phyloP scores from a whole-genome alignment of 2,888 invertebrate genomes.

The Erebia palarica region DNA sequence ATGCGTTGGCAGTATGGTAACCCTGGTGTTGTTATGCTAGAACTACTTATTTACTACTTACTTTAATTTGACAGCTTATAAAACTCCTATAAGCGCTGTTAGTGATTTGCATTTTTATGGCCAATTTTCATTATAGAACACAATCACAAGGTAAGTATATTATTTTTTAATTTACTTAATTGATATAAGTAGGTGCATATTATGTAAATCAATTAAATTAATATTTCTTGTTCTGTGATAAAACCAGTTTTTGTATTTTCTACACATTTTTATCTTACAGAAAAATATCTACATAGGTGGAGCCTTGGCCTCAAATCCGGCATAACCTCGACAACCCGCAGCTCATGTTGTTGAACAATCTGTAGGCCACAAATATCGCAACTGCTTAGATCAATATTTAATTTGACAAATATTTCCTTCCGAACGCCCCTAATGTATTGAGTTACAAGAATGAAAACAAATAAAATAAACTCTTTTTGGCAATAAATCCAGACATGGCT shows the following conservation, averaged over 20 bases:
- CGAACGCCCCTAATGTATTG: slow-evolving; percentile 20
- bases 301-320: slow-evolving; percentile 76
- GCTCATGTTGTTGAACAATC: slow-evolving; percentile 65
- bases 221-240: slow-evolving; percentile 16
- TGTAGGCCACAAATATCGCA: slow-evolving; percentile 72
- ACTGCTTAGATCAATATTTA: slow-evolving; percentile 57
- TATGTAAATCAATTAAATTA: slow-evolving; percentile 21
- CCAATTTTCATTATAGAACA: slow-evolving; percentile 21
- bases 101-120: slow-evolving; percentile 20
- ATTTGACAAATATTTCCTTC: slow-evolving; percentile 40
- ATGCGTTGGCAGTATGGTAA: no score
- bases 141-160: background rate
- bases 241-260: slow-evolving; percentile 49
- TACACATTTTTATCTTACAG: slow-evolving; percentile 59
- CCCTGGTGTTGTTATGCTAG: no score
- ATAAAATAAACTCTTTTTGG: background rate
- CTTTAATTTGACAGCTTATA: background rate
- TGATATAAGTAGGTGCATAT: background rate
- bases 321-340: slow-evolving; percentile 64
- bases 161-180: no score
- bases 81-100: slow-evolving; percentile 6
- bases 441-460: background rate
- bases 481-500: no score
- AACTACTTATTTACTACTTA: background rate
- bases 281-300: slow-evolving; percentile 66